phyloP scores from a whole-genome alignment of 2,888 invertebrate species.

The Cosmorhoe ocellata region DNA sequence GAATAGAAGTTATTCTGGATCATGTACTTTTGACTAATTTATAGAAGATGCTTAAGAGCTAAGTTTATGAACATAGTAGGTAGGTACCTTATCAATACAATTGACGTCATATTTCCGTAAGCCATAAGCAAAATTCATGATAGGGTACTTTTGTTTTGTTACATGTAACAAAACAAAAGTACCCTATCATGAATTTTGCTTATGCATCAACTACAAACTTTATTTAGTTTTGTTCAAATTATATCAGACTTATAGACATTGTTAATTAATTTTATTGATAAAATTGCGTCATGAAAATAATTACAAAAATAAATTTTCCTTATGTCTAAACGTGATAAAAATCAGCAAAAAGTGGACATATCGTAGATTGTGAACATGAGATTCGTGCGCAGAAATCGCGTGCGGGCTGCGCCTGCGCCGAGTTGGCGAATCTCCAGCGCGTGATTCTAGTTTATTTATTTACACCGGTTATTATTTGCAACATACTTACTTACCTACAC shows the following conservation, averaged over 20 bases:
- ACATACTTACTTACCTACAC: slow-evolving; percentile 15
- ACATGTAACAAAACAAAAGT: too few species aligned
- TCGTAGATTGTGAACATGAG: slow-evolving; percentile 30
- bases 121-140: slow-evolving; percentile 1
- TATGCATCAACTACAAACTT: too few species aligned
- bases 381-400: slow-evolving; percentile 48
- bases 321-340: slow-evolving; percentile 32
- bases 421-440: slow-evolving; percentile 54
- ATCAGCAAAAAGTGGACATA: slow-evolving; percentile 38
- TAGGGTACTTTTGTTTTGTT: too few species aligned
- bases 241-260: too few species aligned
- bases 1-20: slow-evolving; percentile 24
- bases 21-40: slow-evolving; percentile 22
- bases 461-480: slow-evolving; percentile 44
- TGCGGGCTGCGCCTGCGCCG: slow-evolving; percentile 29
- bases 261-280: too few species aligned
- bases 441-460: slow-evolving; percentile 59
- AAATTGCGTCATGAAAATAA: too few species aligned
- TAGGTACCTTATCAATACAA: background rate
- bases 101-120: slow-evolving; percentile 1
- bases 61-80: background rate
- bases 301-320: slow-evolving; percentile 20
- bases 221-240: too few species aligned
- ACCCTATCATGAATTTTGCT: background rate
- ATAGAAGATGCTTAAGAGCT: background rate